phyloP scores from a whole-genome alignment of 2,113 vertebrate species.

The Camarhynchus parvulus region DNA sequence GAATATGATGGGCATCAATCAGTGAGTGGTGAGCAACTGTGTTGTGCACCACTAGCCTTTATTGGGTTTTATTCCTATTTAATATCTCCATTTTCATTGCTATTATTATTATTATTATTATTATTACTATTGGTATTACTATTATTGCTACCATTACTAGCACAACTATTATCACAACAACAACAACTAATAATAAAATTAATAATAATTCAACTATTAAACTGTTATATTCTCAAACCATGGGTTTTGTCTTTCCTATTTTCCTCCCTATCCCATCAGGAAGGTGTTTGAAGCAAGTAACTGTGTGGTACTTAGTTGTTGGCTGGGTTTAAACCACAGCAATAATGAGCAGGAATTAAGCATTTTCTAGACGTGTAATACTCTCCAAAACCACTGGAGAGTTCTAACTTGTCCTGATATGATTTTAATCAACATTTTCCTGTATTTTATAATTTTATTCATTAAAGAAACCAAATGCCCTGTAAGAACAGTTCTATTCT shows the following conservation, averaged over 20 bases:
- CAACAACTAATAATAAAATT: background rate
- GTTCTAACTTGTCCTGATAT: background rate
- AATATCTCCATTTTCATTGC: background rate
- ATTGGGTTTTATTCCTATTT: background rate
- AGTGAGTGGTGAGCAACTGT: background rate
- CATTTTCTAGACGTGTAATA: background rate
- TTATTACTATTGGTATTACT: background rate
- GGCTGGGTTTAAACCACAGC: background rate
- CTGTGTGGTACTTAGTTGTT: background rate
- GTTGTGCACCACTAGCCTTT: background rate
- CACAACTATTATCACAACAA: background rate
- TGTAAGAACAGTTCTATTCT: accelerated
- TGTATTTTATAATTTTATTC: background rate
- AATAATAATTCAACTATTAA: background rate
- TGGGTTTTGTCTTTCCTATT: background rate
- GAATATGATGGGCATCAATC: background rate
- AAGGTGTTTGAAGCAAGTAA: background rate
- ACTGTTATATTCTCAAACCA: background rate
- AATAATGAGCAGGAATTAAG: background rate
- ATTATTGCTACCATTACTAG: background rate
- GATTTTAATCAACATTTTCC: background rate
- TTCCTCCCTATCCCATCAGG: background rate
- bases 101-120: background rate
- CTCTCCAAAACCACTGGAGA: background rate
- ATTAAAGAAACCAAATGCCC: background rate